Base-by-base conservation (phyloP, 2,113 vertebrate genomes). In the Helogale parvula region DNA sequence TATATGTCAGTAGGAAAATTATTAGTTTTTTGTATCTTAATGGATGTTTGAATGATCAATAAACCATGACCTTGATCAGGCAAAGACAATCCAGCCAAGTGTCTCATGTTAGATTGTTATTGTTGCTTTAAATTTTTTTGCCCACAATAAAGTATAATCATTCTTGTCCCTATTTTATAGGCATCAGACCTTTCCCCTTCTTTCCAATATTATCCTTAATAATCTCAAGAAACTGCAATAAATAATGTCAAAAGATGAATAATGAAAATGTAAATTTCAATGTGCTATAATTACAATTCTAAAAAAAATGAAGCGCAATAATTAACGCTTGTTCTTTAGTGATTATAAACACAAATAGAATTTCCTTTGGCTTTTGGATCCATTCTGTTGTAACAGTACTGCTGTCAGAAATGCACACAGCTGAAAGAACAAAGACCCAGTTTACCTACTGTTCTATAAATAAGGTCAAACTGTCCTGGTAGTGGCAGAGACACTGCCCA, bases 191-290 rank as follows among this genome's bases (percentile, higher is more conserved):
- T 66, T 85, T 91, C 52, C 60, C 35, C 74, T 88, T 90, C 81
- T 80, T 96, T 88, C 84, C 45, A 88, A 81, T 97, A 84, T 87
- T 84, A 94, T 96, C 92, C 96, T 96, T 96, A 96, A 97, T 66
- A 82, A 94, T 93, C 82, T 88, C 94, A 63, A 84, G 69, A 96
- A 84, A 93, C 29, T 76, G 80, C 38, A 89, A 95, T 96, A 96
- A 96, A 92, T 87, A 88, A 96, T 68, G 57, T 88, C 88, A 69
- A 95, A 95, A 88, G 88, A 97, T 91, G 72, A 97, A 82, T 88
- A 80, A 97, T 88, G 66, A 92, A 97, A 97, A 96, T 84, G 57
- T 94, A 97, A 91, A 94, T 87, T 92, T 83, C 85, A 95, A 84
- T 79, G 69, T 72, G 33, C 54, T 93, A 84, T 96, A 96, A 97